phyloP scores from a whole-genome alignment of 2,113 vertebrate species.

The Psammodynastes pulverulentus region DNA sequence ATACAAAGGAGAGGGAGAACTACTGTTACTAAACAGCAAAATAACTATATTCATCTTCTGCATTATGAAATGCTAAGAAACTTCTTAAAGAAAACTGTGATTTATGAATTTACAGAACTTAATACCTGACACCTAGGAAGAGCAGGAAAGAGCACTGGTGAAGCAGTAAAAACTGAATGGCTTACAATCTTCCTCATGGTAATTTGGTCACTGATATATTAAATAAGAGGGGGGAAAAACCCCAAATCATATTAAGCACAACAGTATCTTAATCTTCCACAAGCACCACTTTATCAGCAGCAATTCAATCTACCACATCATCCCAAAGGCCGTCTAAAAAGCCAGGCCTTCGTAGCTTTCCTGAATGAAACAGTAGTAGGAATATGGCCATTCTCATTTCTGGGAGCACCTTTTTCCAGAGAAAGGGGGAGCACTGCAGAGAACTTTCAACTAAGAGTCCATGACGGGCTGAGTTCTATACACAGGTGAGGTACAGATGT shows the following conservation, averaged over 20 bases:
- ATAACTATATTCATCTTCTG: not conserved
- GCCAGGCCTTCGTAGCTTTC: not conserved
- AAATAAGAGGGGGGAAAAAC: not conserved
- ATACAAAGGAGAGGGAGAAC: not conserved
- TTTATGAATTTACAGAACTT: not conserved
- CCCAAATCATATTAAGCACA: not conserved
- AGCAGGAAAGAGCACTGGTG: not conserved
- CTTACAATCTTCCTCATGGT: not conserved
- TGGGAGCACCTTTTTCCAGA: not conserved
- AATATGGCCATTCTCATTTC: not conserved
- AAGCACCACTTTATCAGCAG: not conserved
- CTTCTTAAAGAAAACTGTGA: not conserved
- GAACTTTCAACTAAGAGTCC: too few species aligned
- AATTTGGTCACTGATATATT: not conserved
- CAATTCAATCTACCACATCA: not conserved
- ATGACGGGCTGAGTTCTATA: not conserved
- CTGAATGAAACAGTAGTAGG: not conserved
- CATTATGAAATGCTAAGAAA: not conserved
- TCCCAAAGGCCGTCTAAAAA: not conserved
- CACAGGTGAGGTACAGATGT: not conserved
- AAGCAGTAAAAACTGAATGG: not conserved
- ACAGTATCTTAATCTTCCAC: not conserved
- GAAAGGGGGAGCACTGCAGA: too few species aligned
- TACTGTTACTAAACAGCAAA: not conserved
- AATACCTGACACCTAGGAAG: not conserved